Conservation (phyloP, 2,113 vertebrate species). For the Tricholaema leucomelas region DNA sequence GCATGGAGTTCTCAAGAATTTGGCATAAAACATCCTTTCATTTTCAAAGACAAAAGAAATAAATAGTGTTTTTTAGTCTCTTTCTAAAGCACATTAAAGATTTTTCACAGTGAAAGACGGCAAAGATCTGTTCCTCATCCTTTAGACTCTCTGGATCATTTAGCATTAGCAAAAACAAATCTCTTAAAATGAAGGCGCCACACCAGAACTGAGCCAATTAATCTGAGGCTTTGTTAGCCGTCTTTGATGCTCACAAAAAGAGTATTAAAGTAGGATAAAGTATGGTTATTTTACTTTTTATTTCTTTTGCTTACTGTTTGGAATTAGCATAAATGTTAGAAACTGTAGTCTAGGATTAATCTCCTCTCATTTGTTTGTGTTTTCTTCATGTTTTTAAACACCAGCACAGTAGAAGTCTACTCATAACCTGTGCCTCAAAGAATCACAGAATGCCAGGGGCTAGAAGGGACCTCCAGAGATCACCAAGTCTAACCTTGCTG, state of each 20-base stretch:
- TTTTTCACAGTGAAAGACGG: slow-evolving; percentile 4
- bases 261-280: background rate
- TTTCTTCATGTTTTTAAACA: background rate
- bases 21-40: slow-evolving; percentile 41
- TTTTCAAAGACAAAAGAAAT: slow-evolving; percentile 19
- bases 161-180: background rate
- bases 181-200: background rate
- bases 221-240: background rate
- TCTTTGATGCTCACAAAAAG: background rate
- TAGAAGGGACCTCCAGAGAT: too few species aligned
- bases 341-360: background rate
- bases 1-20: slow-evolving; percentile 6
- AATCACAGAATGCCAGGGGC: background rate
- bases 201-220: slow-evolving; percentile 28
- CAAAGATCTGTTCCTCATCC: background rate
- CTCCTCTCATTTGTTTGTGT: background rate
- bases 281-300: background rate
- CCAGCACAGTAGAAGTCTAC: slow-evolving; percentile 9
- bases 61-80: background rate
- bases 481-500: too few species aligned
- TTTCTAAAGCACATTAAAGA: slow-evolving; percentile 22
- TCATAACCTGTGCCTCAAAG: slow-evolving; percentile 26
- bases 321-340: background rate
- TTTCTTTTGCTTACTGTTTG: background rate
- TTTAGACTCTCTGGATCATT: slow-evolving; percentile 31